These are phyloP conservation scores for Drusus annulatus DNA, from an alignment of 1,140 invertebrate genomes.

Conservation along the genomic window DNA sequence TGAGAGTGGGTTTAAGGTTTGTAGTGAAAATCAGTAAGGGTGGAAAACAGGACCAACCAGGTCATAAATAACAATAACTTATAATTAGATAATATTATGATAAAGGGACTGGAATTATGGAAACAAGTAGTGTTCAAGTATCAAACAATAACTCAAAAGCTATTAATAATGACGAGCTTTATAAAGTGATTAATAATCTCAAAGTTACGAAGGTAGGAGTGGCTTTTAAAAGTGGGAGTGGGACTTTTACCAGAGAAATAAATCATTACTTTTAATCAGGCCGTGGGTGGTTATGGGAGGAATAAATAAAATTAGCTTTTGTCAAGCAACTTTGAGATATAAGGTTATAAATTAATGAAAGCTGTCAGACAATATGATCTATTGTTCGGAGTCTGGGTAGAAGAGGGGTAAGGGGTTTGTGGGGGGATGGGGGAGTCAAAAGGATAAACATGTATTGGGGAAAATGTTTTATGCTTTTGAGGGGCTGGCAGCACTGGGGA, in stretches of 20 bases:
- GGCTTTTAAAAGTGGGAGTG: background rate
- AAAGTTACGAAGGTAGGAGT: background rate
- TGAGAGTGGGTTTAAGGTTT: too few species aligned
- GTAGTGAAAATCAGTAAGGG: too few species aligned
- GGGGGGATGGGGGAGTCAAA: background rate
- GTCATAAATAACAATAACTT: too few species aligned
- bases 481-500: background rate
- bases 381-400: background rate
- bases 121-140: too few species aligned
- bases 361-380: slow-evolving; percentile 22
- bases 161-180: too few species aligned
- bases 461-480: background rate
- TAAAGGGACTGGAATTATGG: too few species aligned
- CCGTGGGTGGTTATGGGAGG: slow-evolving; percentile 30
- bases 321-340: slow-evolving; percentile 14
- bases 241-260: background rate
- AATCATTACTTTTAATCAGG: slow-evolving; percentile 53
- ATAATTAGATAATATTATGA: too few species aligned
- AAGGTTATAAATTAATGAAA: slow-evolving; percentile 30
- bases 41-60: too few species aligned
- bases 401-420: background rate
- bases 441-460: slow-evolving; percentile 10
- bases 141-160: too few species aligned
- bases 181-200: too few species aligned
- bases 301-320: slow-evolving; percentile 7